Evolutionary conservation across 2,797 vertebrate species (phyloP).

Genomic region (Danio jaintianensis): DNA sequence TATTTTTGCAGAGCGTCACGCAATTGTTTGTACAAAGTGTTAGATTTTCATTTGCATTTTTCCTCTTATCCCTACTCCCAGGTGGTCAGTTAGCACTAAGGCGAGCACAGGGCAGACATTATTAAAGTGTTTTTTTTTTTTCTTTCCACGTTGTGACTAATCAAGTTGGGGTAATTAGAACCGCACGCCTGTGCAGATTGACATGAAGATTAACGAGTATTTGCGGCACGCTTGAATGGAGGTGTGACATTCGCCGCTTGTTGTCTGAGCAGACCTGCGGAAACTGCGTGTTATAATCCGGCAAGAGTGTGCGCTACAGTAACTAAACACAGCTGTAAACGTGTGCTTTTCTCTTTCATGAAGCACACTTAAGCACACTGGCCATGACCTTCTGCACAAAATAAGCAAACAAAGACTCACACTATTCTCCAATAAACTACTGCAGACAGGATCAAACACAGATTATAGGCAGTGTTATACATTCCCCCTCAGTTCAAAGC

Average conservation of each 20-base stretch:
- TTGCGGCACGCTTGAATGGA: slow-evolving; percentile 68
- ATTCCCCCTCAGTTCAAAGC: slow-evolving; percentile 8
- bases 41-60: neutral
- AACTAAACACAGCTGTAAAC: slow-evolving; percentile 31
- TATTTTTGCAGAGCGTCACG: neutral
- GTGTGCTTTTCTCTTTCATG: slow-evolving; percentile 7
- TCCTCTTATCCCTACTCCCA: slow-evolving; percentile 16
- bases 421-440: slow-evolving; percentile 40
- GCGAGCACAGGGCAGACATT: slow-evolving; percentile 65
- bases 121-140: slow-evolving; percentile 71
- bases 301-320: neutral
- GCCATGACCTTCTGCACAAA: slow-evolving; percentile 20
- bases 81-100: slow-evolving; percentile 65
- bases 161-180: slow-evolving; percentile 75
- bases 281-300: slow-evolving; percentile 11
- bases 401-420: slow-evolving; percentile 47
- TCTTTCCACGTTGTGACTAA: slow-evolving; percentile 65
- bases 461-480: slow-evolving; percentile 23
- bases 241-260: slow-evolving; percentile 67
- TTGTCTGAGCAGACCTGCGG: slow-evolving; percentile 53
- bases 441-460: slow-evolving; percentile 7
- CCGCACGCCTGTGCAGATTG: slow-evolving; percentile 72
- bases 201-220: slow-evolving; percentile 78
- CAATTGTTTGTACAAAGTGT: slow-evolving; percentile 8
- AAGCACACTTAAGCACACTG: slow-evolving; percentile 22